Evolutionary conservation across 2,888 invertebrate species (phyloP), one percentile per base, ranked within the genome.

Genomic region (Amblyjoppa proteus): DNA sequence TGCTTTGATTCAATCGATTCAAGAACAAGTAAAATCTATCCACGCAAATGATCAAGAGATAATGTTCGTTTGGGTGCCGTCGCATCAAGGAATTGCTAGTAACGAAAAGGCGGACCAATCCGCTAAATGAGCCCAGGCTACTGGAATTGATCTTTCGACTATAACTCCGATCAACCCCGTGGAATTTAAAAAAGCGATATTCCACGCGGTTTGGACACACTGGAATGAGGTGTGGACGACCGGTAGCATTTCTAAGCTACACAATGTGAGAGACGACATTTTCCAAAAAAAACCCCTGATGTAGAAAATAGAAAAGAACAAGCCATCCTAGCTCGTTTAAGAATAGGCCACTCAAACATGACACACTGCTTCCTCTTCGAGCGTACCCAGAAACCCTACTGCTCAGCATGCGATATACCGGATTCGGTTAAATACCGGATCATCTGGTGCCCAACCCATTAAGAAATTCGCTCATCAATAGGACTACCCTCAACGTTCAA

Each of bases 271-370:
- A 11, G 28, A 78, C 41, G 25, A 31, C 28, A 51, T 64, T 7
- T 31, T 20, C 31, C 41, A 76, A n/a, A 76, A 76, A 20, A 64
- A 13, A 38, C 16, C 16, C 69, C 53, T 1, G 34, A 45, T 16
- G 28, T 49, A n/a, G 9, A 13, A 53, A 78, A 70, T 9, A 68
- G 78, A 3, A 78, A 49, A 69, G 20, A 49, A 31, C 51, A 53
- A 70, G 6, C 31, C 11, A 68, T 45, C 41, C 31, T 77, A 5
- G 9, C 68, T 7, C 66, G 77, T 16, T 49, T 70, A 7, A 64
- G 66, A 34, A 69, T 68, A 7, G 77, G 77, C 34, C 77, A 77
- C 68, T 28, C 66, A 38, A 77, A 68, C 16, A 13, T 77, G 31
- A 77, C 68, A 6, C 68, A 77, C 41, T 45, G 68, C 7, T 61